Evolutionary conservation across 2,888 invertebrate species (phyloP), one percentile per base, ranked within the genome.

Genomic region (Pollenia griseotomentosa): DNA sequence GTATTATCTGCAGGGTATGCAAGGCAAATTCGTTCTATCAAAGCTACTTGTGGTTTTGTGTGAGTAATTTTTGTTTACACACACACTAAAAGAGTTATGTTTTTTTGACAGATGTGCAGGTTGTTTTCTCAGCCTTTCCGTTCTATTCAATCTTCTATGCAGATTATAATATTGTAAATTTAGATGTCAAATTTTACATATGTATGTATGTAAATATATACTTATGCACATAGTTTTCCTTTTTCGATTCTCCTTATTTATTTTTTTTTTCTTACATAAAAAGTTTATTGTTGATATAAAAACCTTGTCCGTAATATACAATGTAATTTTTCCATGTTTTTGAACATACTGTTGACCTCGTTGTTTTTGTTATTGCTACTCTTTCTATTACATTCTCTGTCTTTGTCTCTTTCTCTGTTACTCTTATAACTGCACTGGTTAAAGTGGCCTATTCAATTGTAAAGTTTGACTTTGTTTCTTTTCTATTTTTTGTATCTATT

Each of bases 341-440:
- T 42, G 44, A 61, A 70, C 40, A 79, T 53, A 33, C 48, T 71
- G 71, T 55, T 80, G 80, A 80, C 80, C 80, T 80, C 80, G 70
- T 79, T 79, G 42, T 75, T 51, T 16, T 63, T 48, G 19, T 40
- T 19, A 9, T 11, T 75, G 42, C 33, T 55, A n/a, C n/a, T 77
- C 42, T 66, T 57, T 66, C 55, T 14, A 10, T 44, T 11, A n/a
- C 1, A 12, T 11, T 33, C 12, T 12, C 5, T 55, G 19, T 19
- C n/a, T 9, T 10, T 19, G 1, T 16, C 12, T 40, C n/a, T 63
- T 14, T 16, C n/a, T 51, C 16, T 61, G 12, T 12, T 11, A 8
- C 11, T 51, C 33, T 4, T 14, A 23, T 44, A 57, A 48, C 51
- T 70, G 59, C 46, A 68, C 12, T 59, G 51, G 11, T 57, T 57